phyloP scores from a whole-genome alignment of 2,888 invertebrate genomes.

The Fabriciana adippe region DNA sequence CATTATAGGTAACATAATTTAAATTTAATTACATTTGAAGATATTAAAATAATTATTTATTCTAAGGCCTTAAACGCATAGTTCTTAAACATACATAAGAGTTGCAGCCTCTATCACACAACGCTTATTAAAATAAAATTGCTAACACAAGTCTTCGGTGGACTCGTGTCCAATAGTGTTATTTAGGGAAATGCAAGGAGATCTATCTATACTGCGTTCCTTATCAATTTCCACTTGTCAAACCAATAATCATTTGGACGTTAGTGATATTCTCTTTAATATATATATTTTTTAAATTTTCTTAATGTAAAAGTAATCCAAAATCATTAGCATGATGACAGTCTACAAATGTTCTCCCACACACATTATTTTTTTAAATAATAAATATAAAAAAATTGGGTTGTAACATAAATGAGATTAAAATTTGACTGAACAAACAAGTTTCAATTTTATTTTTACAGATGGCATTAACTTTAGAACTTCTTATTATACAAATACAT shows the following conservation, averaged over 20 bases:
- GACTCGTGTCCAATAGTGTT: constrained; percentile 1
- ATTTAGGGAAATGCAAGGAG: constrained; percentile 49
- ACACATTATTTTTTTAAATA: too few species aligned
- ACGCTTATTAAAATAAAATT: constrained; percentile 54
- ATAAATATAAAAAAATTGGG: too few species aligned
- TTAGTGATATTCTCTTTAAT: not conserved
- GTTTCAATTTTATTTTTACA: too few species aligned
- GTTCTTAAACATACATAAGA: constrained; percentile 42
- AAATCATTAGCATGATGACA: not conserved
- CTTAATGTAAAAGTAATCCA: not conserved
- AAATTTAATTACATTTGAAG: too few species aligned
- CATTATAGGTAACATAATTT: too few species aligned
- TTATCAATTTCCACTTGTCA: constrained; percentile 1
- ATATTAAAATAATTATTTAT: not conserved
- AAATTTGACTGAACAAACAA: too few species aligned
- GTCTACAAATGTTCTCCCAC: too few species aligned
- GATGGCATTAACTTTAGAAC: too few species aligned
- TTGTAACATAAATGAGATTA: too few species aligned
- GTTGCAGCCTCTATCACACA: constrained; percentile 66
- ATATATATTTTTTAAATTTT: not conserved
- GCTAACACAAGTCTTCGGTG: constrained; percentile 49
- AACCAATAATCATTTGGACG: not conserved
- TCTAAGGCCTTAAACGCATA: constrained; percentile 32
- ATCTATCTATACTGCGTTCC: constrained; percentile 42
- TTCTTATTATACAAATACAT: not conserved